Percentiles rank a stretch among this genome's conserved stretches.
phyloP scores from a whole-genome alignment of 2,888 invertebrate species.

The Alviniconcha strummeri region DNA sequence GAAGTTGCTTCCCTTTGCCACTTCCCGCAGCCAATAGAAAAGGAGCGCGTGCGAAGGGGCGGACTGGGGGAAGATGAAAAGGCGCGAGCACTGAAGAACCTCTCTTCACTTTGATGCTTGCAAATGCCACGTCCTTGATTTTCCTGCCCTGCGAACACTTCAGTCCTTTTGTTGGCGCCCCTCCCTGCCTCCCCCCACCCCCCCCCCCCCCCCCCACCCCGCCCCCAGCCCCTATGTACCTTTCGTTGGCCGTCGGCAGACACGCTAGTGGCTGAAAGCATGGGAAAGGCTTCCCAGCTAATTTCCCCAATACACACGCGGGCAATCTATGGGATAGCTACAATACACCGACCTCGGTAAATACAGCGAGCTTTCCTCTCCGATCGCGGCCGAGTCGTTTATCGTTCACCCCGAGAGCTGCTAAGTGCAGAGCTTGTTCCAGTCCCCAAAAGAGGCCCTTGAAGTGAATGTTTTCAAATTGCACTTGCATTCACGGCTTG shows the following conservation, averaged over 20 bases:
- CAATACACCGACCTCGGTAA: too few relatives aligned
- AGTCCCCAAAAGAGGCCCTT: too few relatives aligned
- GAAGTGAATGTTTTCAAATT: too few relatives aligned
- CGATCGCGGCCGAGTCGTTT: too few relatives aligned
- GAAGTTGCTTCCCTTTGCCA: slow-evolving; percentile 15
- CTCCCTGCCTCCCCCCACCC: neutral
- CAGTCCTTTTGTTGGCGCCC: neutral
- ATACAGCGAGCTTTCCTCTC: too few relatives aligned
- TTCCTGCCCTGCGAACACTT: neutral
- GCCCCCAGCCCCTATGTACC: neutral
- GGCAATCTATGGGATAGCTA: too few relatives aligned
- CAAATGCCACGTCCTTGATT: slow-evolving; percentile 22
- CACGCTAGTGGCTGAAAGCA: too few relatives aligned
- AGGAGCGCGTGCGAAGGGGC: slow-evolving; percentile 6
- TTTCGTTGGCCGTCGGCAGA: neutral
- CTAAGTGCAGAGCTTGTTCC: too few relatives aligned
- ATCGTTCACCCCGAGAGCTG: too few relatives aligned
- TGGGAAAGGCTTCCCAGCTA: too few relatives aligned
- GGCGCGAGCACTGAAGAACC: slow-evolving; percentile 15
- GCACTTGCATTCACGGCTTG: too few relatives aligned
- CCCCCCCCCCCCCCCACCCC: neutral
- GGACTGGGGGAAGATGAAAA: slow-evolving; percentile 13
- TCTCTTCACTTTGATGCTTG: slow-evolving; percentile 16
- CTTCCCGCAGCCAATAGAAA: neutral
- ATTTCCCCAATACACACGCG: too few relatives aligned